phyloP scores from a whole-genome alignment of 2,797 vertebrate species.

The Spinibarbus caldwelli region DNA sequence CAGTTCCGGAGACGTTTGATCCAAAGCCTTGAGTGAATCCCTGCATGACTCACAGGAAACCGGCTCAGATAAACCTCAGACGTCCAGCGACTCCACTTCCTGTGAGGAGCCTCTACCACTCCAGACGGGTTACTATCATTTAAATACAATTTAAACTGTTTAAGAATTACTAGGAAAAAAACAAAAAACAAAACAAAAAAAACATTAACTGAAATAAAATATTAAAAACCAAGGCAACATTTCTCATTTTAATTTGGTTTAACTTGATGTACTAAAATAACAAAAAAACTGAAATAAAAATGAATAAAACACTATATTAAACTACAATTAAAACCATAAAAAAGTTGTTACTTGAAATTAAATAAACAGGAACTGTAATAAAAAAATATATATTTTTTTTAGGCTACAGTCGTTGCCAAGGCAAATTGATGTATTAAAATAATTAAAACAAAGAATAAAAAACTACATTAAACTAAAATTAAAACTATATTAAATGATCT shows the following conservation, averaged over 20 bases:
- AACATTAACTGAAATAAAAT: neutral
- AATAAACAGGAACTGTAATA: too few species aligned
- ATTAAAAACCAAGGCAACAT: too few species aligned
- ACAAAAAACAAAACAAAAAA: too few species aligned
- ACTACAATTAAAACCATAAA: neutral
- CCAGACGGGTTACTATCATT: neutral
- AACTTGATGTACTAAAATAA: neutral
- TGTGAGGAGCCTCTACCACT: neutral
- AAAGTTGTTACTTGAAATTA: neutral
- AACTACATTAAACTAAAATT: too few species aligned
- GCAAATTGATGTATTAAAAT: neutral
- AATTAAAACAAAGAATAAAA: neutral
- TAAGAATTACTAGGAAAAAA: neutral
- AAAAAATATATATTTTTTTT: too few species aligned
- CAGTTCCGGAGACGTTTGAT: neutral
- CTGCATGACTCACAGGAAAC: constrained; percentile 24
- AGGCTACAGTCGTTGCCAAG: too few species aligned
- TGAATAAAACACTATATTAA: neutral
- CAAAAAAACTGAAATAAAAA: too few species aligned
- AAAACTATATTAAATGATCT: too few species aligned
- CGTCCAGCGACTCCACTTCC: neutral
- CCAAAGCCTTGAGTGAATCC: neutral
- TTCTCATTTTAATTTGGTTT: neutral
- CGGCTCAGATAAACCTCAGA: neutral
- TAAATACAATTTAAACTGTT: neutral